A percentile compares a stretch with the other conserved stretches of the same genome.
Conservation (phyloP, 2,797 vertebrate species). For the Anguilla marmorata region DNA sequence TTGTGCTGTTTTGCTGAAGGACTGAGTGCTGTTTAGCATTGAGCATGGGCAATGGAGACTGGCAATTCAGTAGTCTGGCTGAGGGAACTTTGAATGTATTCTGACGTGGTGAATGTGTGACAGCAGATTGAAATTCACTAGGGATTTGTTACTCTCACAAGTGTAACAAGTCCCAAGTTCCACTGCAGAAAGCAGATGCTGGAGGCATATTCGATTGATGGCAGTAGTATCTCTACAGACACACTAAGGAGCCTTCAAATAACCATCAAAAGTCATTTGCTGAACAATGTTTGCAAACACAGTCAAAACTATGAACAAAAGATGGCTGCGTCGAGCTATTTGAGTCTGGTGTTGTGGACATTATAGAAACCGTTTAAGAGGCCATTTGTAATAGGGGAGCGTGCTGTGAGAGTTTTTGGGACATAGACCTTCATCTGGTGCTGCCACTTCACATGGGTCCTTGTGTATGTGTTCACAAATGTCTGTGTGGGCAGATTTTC, state of each 20-base stretch:
- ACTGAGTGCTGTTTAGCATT: neutral
- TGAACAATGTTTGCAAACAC: neutral
- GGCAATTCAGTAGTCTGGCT: neutral
- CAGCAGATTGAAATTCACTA: neutral
- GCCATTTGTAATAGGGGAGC: neutral
- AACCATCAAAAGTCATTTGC: neutral
- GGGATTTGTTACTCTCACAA: neutral
- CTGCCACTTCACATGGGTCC: neutral
- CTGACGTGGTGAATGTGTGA: neutral
- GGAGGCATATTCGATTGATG: neutral
- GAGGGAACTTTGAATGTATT: neutral
- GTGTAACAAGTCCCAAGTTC: neutral
- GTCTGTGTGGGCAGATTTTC: neutral
- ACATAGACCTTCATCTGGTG: neutral
- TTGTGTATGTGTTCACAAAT: neutral
- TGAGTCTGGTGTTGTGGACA: neutral
- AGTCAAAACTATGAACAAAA: neutral
- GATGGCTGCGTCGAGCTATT: neutral
- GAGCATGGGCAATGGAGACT: neutral
- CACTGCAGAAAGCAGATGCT: neutral
- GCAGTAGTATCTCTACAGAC: neutral
- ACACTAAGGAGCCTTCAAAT: neutral
- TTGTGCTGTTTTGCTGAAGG: neutral
- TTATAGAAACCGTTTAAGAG: neutral
- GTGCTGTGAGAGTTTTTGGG: neutral